These are phyloP conservation scores for Felis chaus DNA, from an alignment of 2,113 vertebrate species.

Conservation along the genomic window DNA sequence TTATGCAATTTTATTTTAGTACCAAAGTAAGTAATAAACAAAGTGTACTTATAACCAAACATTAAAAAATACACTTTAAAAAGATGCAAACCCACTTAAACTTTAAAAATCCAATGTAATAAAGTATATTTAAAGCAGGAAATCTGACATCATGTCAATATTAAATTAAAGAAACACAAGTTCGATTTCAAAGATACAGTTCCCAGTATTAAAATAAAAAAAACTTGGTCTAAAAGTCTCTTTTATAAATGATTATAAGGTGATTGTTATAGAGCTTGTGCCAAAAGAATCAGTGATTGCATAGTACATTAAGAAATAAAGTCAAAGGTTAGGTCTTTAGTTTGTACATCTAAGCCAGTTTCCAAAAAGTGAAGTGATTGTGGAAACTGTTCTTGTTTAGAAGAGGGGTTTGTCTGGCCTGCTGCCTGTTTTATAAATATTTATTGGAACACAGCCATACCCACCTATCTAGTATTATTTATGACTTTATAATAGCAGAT, in stretches of 20 bases:
- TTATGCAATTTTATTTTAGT: not conserved
- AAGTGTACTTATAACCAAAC: not conserved
- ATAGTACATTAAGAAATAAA: not conserved
- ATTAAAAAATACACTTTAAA: not conserved
- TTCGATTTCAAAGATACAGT: not conserved
- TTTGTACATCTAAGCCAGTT: not conserved
- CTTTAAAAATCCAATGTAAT: not conserved
- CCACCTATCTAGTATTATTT: not conserved
- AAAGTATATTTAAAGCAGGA: conserved; percentile 13
- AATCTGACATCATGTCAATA: not conserved
- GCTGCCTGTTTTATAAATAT: not conserved
- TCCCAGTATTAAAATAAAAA: not conserved
- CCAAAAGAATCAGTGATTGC: not conserved
- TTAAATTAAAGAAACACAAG: not conserved
- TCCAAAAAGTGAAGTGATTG: not conserved
- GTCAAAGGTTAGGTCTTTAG: not conserved
- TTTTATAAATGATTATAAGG: not conserved
- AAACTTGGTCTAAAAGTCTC: not conserved
- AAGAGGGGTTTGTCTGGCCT: not conserved
- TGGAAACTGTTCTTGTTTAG: not conserved
- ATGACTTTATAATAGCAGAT: not conserved
- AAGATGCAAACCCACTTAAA: not conserved
- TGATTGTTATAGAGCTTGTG: not conserved
- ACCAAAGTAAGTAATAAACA: not conserved
- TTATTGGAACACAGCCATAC: not conserved